phyloP scores from a whole-genome alignment of 2,888 invertebrate genomes.

The Stenodema calcarata region DNA sequence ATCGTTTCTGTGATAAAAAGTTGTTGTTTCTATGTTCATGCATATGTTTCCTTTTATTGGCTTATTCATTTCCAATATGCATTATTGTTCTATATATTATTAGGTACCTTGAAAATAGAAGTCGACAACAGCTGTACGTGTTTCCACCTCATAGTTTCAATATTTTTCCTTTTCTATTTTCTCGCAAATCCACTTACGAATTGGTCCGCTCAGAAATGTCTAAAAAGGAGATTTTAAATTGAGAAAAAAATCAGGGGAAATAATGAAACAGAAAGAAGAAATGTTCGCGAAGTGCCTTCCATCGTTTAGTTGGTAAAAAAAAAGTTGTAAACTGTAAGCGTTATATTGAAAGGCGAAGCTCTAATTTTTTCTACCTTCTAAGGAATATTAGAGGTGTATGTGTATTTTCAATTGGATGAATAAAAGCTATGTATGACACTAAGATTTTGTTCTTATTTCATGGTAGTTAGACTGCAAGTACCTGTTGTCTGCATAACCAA shows the following conservation, averaged over 20 bases:
- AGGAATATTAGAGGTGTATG: conserved; percentile 3
- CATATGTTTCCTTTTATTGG: no score
- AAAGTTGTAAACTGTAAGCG: background rate
- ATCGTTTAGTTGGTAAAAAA: conserved; percentile 7
- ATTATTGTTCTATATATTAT: no score
- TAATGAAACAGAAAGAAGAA: background rate
- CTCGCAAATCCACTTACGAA: background rate
- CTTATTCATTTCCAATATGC: no score
- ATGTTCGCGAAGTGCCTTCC: conserved; percentile 30
- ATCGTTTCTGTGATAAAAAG: background rate
- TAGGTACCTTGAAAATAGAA: no score
- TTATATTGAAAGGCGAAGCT: background rate
- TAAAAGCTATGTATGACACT: conserved; percentile 17
- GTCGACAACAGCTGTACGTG: no score
- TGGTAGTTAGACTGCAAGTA: background rate
- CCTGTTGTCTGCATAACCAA: background rate
- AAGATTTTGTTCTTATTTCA: background rate
- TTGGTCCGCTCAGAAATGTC: background rate
- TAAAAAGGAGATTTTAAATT: background rate
- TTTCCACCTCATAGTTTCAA: no score
- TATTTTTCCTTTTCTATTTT: no score
- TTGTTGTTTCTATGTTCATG: background rate
- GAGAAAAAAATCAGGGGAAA: background rate
- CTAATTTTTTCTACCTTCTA: background rate
- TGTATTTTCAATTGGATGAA: conserved; percentile 35